Conservation (phyloP, 1,140 invertebrate genomes). For the Ridgeia piscesae region DNA sequence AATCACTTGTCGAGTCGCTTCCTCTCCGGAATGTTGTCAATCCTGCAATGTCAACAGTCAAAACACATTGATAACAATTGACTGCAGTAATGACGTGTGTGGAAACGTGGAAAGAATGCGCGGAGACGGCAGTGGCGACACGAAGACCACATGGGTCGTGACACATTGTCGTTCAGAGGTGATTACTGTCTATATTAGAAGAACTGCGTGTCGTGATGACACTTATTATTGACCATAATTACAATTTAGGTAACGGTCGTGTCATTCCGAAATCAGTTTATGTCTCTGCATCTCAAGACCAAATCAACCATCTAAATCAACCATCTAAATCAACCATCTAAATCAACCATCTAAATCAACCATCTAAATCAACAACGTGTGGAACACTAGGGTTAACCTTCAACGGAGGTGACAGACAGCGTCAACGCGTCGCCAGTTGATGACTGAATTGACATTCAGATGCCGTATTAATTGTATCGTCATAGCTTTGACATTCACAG, state of each 20-base stretch:
- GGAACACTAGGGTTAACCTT: background rate
- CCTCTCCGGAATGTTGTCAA: background rate
- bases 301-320: too few relatives aligned
- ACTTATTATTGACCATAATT: background rate
- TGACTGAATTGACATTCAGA: background rate
- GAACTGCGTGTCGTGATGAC: background rate
- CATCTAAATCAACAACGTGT: background rate
- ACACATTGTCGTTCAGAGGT: background rate
- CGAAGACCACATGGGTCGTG: background rate
- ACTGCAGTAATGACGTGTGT: background rate
- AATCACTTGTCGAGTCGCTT: background rate
- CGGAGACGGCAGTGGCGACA: background rate
- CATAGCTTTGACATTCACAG: background rate
- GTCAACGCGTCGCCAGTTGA: background rate
- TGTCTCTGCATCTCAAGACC: background rate
- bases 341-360: slow-evolving; percentile 1
- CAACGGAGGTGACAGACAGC: background rate
- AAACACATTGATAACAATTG: background rate
- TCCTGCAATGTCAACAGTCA: background rate
- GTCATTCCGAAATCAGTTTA: background rate
- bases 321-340: background rate
- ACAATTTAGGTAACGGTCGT: background rate
- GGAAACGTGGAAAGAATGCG: background rate
- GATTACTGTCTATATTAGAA: background rate
- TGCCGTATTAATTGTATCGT: background rate